Conservation (phyloP, 2,797 vertebrate species). For the Yasuhikotakia modesta region DNA sequence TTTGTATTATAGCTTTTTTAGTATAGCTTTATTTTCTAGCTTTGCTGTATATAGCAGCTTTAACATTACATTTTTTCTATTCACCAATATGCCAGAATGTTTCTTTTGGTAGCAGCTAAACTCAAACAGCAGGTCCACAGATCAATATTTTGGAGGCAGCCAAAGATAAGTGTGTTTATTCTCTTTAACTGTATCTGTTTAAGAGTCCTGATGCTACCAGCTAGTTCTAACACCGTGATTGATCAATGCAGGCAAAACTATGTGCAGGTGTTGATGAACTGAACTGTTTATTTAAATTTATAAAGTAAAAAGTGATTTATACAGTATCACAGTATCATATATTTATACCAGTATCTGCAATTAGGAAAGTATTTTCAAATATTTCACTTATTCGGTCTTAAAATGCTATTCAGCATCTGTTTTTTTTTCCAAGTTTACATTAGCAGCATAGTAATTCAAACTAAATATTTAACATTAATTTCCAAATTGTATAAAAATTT, state of each 20-base stretch:
- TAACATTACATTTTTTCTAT: background rate
- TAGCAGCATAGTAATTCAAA: background rate
- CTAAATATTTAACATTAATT: too few relatives aligned
- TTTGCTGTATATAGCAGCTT: background rate
- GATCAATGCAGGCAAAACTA: conserved; percentile 30
- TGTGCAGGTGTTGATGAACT: conserved; percentile 11
- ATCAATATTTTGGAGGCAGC: conserved; percentile 22
- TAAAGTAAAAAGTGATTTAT: background rate
- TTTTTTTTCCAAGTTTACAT: background rate
- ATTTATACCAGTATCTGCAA: background rate
- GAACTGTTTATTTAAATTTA: background rate
- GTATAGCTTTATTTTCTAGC: too few relatives aligned
- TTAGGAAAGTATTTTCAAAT: background rate
- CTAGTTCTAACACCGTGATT: conserved; percentile 12
- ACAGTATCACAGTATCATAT: too few relatives aligned
- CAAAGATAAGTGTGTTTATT: conserved; percentile 6
- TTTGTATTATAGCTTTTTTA: too few relatives aligned
- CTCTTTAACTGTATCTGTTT: conserved; percentile 12
- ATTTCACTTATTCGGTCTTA: background rate
- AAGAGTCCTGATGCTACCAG: conserved; percentile 36
- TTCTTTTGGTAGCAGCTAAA: background rate
- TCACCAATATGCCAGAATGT: background rate
- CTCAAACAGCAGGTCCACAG: background rate
- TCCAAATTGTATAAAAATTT: too few relatives aligned
- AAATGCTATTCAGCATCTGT: background rate